A percentile compares a stretch with the other conserved stretches of the same genome.
Evolutionary conservation across 2,888 invertebrate genomes (phyloP).

Genomic region (Drosophila siamana): DNA sequence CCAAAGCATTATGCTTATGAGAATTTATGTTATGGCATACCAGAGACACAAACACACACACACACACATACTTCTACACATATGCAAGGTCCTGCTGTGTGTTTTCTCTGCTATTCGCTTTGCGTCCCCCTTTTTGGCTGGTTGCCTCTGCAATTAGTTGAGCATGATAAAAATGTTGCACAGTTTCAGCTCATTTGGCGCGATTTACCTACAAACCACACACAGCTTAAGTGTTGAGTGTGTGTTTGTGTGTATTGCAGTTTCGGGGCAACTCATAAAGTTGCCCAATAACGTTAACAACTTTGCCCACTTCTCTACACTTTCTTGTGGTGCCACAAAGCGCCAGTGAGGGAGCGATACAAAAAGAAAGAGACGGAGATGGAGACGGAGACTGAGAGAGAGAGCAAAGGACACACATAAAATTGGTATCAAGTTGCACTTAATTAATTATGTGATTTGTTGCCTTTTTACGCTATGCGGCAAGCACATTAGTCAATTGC

Average conservation of each 20-base stretch:
- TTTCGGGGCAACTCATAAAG: conserved; percentile 42
- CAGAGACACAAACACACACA: conserved; percentile 15
- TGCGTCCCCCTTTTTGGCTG: conserved; percentile 1
- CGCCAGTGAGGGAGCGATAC: background rate
- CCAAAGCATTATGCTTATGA: conserved; percentile 81
- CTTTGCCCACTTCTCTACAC: conserved; percentile 25
- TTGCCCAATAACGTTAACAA: conserved; percentile 46
- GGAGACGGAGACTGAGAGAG: background rate
- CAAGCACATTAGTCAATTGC: conserved; percentile 16
- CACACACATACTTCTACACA: background rate
- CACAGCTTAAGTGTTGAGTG: background rate
- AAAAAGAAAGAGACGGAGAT: background rate
- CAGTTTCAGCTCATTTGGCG: conserved; percentile 62
- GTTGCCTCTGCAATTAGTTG: conserved; percentile 68
- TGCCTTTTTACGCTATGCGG: conserved; percentile 9
- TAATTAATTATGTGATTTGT: conserved; percentile 62
- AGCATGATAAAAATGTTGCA: conserved; percentile 74
- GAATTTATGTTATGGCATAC: conserved; percentile 74
- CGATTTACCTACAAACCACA: conserved; percentile 60
- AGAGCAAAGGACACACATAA: background rate
- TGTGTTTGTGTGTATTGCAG: conserved; percentile 16
- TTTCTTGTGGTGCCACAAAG: background rate
- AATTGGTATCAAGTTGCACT: conserved; percentile 40
- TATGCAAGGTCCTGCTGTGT: conserved; percentile 24
- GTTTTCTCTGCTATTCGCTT: background rate